Conservation (phyloP, 1,140 invertebrate species). For the Popillia japonica region DNA sequence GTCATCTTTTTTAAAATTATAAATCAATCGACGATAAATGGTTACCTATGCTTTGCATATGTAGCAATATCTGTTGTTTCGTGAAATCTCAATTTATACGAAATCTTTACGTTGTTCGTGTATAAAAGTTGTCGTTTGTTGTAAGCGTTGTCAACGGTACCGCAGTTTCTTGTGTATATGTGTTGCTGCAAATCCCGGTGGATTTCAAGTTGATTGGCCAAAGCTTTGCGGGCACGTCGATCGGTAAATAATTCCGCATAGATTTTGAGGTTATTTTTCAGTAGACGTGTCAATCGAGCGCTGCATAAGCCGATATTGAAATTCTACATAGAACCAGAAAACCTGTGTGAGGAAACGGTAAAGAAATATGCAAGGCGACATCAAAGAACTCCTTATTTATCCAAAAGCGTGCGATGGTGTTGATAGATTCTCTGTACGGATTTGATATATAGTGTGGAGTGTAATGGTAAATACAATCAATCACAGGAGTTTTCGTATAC, state of each 20-base stretch:
- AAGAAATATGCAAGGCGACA: slow-evolving; percentile 8
- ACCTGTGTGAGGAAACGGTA: not conserved
- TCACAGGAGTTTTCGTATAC: no score
- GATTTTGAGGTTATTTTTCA: slow-evolving; percentile 40
- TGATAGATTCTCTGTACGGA: not conserved
- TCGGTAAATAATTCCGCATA: slow-evolving; percentile 36
- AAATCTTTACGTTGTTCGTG: slow-evolving; percentile 15
- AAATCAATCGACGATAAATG: not conserved
- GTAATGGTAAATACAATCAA: no score
- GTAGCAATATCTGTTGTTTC: not conserved
- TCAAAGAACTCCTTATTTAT: not conserved
- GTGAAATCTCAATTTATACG: not conserved
- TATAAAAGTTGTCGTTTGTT: slow-evolving; percentile 3
- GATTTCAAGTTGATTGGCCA: slow-evolving; percentile 39
- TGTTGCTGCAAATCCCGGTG: slow-evolving; percentile 31
- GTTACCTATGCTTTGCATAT: not conserved
- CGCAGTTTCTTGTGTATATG: slow-evolving; percentile 6
- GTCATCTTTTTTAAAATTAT: not conserved
- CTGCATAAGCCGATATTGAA: slow-evolving; percentile 36
- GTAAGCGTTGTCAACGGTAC: not conserved
- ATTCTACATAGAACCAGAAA: not conserved
- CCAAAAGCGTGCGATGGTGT: not conserved
- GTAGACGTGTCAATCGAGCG: slow-evolving; percentile 33
- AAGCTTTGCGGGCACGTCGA: slow-evolving; percentile 15
- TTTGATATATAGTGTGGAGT: no score